These are phyloP conservation scores for Thaleichthys pacificus DNA, from an alignment of 2,797 vertebrate genomes.

Conservation along the genomic window DNA sequence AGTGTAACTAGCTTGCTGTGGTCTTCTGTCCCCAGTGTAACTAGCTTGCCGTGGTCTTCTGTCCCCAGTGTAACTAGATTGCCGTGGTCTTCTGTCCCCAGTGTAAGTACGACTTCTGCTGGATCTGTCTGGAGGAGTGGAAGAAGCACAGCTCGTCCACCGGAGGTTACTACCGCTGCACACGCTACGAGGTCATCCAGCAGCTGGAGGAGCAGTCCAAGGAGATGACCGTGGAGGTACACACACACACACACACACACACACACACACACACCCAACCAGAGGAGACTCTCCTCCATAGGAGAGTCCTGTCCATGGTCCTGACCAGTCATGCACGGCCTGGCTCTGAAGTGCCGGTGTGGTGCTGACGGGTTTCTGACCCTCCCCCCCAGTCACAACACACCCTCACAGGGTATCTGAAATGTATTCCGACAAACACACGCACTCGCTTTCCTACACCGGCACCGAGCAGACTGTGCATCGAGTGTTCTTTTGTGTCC, in stretches of 20 bases:
- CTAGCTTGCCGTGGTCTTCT: too few relatives aligned
- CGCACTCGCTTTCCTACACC: neutral
- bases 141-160: slow-evolving; percentile 99
- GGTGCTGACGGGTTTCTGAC: too few relatives aligned
- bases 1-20: too few relatives aligned
- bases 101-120: slow-evolving; percentile 99
- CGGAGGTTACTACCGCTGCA: slow-evolving; percentile 97
- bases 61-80: too few relatives aligned
- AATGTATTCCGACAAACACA: neutral
- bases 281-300: too few relatives aligned
- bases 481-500: slow-evolving; percentile 14
- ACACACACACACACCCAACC: slow-evolving; percentile 11
- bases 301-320: too few relatives aligned
- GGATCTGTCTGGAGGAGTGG: slow-evolving; percentile 99
- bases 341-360: too few relatives aligned
- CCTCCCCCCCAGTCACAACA: too few relatives aligned
- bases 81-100: slow-evolving; percentile 49
- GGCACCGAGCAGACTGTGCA: neutral
- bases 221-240: slow-evolving; percentile 97
- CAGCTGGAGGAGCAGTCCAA: slow-evolving; percentile 98
- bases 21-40: too few relatives aligned
- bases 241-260: neutral
- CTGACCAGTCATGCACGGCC: too few relatives aligned
- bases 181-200: slow-evolving; percentile 97
- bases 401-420: too few relatives aligned